Evolutionary conservation across 1,140 invertebrate genomes (phyloP), one percentile per base, ranked within the genome.

Genomic region (Elymnias hypermnestra): DNA sequence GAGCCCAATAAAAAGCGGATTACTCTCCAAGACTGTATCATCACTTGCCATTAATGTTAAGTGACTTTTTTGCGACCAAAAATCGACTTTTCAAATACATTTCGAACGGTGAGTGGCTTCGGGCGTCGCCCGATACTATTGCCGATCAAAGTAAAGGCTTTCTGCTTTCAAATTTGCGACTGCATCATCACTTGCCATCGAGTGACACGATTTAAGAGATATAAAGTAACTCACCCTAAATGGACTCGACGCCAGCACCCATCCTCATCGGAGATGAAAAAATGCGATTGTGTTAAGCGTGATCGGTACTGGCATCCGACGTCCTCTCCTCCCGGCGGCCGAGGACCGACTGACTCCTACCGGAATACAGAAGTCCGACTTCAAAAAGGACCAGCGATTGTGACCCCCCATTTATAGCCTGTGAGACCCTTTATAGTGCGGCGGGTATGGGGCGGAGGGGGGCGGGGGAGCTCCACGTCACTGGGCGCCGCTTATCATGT

Each of bases 181-280:
- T n/a, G n/a, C n/a, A n/a, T n/a, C n/a, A n/a, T n/a, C n/a, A n/a
- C n/a, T n/a, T 1, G 21, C 13, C 23, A 29, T 29, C n/a, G n/a
- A n/a, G n/a, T n/a, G n/a, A n/a, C n/a, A n/a, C n/a, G n/a, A n/a
- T n/a, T n/a, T n/a, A n/a, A n/a, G n/a, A n/a, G n/a, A n/a, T n/a
- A n/a, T n/a, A n/a, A n/a, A n/a, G n/a, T n/a, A n/a, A 66, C 72
- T 73, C 22, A 76, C 72, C 57, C 66, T 74, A 72, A 62, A 62
- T 66, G 33, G 39, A 18, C 19, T 23, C 19, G 6, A 14, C 29
- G 35, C 17, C 19, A 29, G 38, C 45, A 21, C 28, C 43, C 62
- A 68, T 71, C 41, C 52, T 50, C 23, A 19, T 26, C 23, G 5
- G 31, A 23, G 38, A 28, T 46, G 35, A 29, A 59, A 50, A 56